Conservation (phyloP, 2,797 vertebrate genomes). For the Poeciliopsis gracilis region DNA sequence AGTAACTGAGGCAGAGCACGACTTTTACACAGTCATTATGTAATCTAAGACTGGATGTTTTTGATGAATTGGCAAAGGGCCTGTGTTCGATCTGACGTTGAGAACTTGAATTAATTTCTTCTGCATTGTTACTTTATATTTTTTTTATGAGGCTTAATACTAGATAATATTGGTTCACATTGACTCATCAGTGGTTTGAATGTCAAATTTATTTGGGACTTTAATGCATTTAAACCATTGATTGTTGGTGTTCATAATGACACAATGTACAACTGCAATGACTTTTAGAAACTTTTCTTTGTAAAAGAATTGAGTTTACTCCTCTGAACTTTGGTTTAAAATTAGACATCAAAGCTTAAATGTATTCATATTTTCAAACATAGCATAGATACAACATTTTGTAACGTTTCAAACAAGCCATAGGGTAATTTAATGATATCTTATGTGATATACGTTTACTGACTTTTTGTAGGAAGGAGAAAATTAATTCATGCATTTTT, state of each 20-base stretch:
- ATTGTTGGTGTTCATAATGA: not conserved
- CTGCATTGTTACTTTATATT: not conserved
- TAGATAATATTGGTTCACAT: not conserved
- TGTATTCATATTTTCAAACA: not conserved
- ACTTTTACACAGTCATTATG: not conserved
- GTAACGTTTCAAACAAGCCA: not conserved
- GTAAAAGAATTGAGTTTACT: not conserved
- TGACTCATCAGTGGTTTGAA: not conserved
- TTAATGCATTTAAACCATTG: not conserved
- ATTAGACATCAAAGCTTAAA: not conserved
- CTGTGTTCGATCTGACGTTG: not conserved
- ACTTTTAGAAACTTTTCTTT: not conserved
- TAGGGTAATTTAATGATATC: not conserved
- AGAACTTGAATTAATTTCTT: not conserved
- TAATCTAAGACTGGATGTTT: constrained; percentile 9
- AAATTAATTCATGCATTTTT: too few relatives aligned
- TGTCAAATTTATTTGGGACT: not conserved
- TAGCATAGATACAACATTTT: not conserved
- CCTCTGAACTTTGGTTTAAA: not conserved
- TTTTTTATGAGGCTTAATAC: not conserved
- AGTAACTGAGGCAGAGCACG: constrained; percentile 9
- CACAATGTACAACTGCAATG: not conserved
- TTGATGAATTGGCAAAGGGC: not conserved
- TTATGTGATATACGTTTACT: not conserved
- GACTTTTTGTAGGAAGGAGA: too few relatives aligned